phyloP scores from a whole-genome alignment of 1,140 invertebrate genomes.

The Drosophila lacteicornis region DNA sequence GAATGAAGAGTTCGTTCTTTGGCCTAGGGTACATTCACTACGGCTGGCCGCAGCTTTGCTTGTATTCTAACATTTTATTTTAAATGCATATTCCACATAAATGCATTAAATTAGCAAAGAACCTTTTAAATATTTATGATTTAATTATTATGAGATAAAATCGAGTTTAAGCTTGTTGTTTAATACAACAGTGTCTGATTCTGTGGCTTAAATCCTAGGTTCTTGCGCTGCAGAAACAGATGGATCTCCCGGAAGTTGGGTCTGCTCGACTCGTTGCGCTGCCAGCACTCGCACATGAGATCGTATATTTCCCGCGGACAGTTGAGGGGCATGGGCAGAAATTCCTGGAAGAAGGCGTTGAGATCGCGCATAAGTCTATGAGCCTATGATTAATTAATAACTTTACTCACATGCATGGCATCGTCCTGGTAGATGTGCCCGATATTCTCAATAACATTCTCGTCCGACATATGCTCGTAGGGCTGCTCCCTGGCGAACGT shows the following conservation, averaged over 20 bases:
- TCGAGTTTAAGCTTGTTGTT: conserved; percentile 36
- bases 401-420: conserved; percentile 83
- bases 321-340: conserved; percentile 91
- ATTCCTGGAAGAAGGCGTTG: conserved; percentile 85
- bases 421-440: conserved; percentile 89
- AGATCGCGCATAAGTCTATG: background rate
- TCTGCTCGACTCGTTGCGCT: conserved; percentile 92
- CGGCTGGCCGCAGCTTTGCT: conserved; percentile 17
- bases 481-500: conserved; percentile 93
- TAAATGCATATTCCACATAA: conserved; percentile 26
- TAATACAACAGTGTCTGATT: conserved; percentile 69
- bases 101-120: conserved; percentile 21
- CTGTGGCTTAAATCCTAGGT: conserved; percentile 91
- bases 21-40: conserved; percentile 9
- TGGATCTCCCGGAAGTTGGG: conserved; percentile 96
- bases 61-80: conserved; percentile 21
- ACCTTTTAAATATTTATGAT: conserved; percentile 37
- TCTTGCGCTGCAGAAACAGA: conserved; percentile 95
- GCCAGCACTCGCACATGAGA: conserved; percentile 97
- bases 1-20: conserved; percentile 5
- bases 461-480: conserved; percentile 91
- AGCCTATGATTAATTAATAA: background rate
- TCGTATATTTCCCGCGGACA: conserved; percentile 97
- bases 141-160: conserved; percentile 59
- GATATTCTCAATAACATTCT: conserved; percentile 92